Conservation (phyloP, 2,888 invertebrate genomes). For the Rugalucina vietnamica region DNA sequence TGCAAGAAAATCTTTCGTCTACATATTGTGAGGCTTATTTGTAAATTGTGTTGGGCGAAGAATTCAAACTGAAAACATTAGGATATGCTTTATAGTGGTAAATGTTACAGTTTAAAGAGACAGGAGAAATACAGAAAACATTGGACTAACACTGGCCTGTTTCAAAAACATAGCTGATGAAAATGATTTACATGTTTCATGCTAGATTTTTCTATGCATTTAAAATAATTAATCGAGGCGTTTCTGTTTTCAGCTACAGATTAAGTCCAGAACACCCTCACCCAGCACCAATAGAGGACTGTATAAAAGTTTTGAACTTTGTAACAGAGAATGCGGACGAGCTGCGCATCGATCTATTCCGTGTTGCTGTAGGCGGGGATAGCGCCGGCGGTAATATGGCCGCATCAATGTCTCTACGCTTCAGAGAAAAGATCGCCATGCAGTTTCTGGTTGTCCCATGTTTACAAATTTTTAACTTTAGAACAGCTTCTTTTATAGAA, state of each 20-base stretch:
- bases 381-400: conserved; percentile 73
- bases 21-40: too few relatives aligned
- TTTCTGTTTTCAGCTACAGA: conserved; percentile 61
- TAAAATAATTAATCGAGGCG: too few relatives aligned
- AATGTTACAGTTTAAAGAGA: too few relatives aligned
- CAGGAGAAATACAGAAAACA: too few relatives aligned
- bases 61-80: too few relatives aligned
- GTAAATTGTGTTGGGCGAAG: too few relatives aligned
- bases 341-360: conserved; percentile 66
- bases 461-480: conserved; percentile 74
- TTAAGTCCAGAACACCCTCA: conserved; percentile 67
- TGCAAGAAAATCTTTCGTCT: too few relatives aligned
- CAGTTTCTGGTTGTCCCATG: conserved; percentile 83
- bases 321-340: conserved; percentile 71
- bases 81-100: too few relatives aligned
- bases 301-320: conserved; percentile 67
- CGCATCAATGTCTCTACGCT: conserved; percentile 62
- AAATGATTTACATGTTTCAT: too few relatives aligned
- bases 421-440: conserved; percentile 65
- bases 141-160: too few relatives aligned
- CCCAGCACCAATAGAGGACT: conserved; percentile 66
- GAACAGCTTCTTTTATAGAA: conserved; percentile 63
- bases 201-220: too few relatives aligned
- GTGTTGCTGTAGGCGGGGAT: conserved; percentile 73
- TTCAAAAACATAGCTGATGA: too few relatives aligned